Evolutionary conservation across 1,140 invertebrate genomes (phyloP), one percentile per base, ranked within the genome.

Genomic region (Drosophila lacertosa): DNA sequence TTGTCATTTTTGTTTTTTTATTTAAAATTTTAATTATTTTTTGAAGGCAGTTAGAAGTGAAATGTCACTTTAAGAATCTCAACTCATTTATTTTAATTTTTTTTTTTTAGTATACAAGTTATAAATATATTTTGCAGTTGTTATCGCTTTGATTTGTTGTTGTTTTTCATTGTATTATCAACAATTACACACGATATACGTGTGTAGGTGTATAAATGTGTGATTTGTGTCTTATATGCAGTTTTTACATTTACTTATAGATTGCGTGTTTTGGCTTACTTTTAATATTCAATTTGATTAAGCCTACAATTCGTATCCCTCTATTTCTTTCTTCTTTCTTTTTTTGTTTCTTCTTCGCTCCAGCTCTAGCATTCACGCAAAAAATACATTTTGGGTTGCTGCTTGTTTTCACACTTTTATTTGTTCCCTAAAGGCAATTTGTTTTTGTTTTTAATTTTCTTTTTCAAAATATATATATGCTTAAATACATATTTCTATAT

Each of bases 381-480:
- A 76, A 73, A 76, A 71, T 59, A 77, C 48, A 60, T 77, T 60
- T 55, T 51, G 47, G 58, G 57, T 65, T 48, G 24, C 64, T 57
- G 35, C 44, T 57, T 51, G 7, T 13, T 18, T 47, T 70, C 35
- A 60, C 71, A 39, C 37, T 71, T 69, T 69, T 47, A 64, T 86
- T 86, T 86, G 81, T 74, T 86, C 81, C 81, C 81, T 84, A 84
- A 84, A 86, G 81, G 82, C 81, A 84, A 77, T 79, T 83, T 57
- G 18, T 59, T 71, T 66, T 57, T 22, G 16, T 39, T 63, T 57
- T 53, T 26, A 10, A 13, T 26, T 51, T n/a, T 37, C 10, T 37
- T 37, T 37, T 15, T 37, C 11, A 37, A 42, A 7, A 37, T 18
- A 29, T 18, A 32, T 40, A 48, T 37, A 16, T 24, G n/a, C n/a